These are phyloP conservation scores for Varanus salvator DNA, from an alignment of 2,113 vertebrate species.

Conservation along the genomic window DNA sequence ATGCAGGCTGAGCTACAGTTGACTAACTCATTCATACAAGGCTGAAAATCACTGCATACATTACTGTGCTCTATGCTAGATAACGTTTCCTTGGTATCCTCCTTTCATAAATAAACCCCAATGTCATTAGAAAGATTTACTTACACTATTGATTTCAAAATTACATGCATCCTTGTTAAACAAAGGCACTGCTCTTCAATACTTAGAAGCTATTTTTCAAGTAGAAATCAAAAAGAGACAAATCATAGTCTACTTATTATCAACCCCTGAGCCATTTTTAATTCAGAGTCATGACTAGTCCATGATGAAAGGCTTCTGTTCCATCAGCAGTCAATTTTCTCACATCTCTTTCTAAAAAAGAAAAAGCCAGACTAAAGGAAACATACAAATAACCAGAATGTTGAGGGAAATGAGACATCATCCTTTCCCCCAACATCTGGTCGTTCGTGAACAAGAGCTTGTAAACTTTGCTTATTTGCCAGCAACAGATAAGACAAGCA, in stretches of 20 bases:
- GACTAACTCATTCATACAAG: not conserved
- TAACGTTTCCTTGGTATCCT: not conserved
- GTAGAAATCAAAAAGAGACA: slow-evolving; percentile 10
- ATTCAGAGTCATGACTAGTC: slow-evolving; percentile 40
- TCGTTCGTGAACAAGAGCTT: slow-evolving; percentile 51
- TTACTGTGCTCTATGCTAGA: not conserved
- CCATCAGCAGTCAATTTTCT: slow-evolving; percentile 65
- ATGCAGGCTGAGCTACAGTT: not conserved
- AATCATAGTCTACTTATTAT: slow-evolving; percentile 44
- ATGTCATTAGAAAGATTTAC: not conserved
- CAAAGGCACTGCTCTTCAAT: not conserved
- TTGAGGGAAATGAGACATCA: slow-evolving; percentile 57
- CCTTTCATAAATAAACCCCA: not conserved
- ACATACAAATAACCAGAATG: slow-evolving; percentile 62
- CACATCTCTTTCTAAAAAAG: slow-evolving; percentile 47
- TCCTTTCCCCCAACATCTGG: slow-evolving; percentile 60
- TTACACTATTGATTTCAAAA: not conserved
- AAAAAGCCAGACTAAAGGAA: slow-evolving; percentile 56
- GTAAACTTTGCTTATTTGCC: slow-evolving; percentile 30
- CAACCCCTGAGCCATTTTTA: slow-evolving; percentile 47
- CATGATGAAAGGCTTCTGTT: slow-evolving; percentile 23
- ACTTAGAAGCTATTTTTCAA: not conserved
- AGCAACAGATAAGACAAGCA: not conserved
- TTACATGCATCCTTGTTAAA: not conserved
- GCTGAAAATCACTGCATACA: not conserved